Evolutionary conservation across 2,113 vertebrate genomes (phyloP).

Genomic region (Tapirus terrestris): DNA sequence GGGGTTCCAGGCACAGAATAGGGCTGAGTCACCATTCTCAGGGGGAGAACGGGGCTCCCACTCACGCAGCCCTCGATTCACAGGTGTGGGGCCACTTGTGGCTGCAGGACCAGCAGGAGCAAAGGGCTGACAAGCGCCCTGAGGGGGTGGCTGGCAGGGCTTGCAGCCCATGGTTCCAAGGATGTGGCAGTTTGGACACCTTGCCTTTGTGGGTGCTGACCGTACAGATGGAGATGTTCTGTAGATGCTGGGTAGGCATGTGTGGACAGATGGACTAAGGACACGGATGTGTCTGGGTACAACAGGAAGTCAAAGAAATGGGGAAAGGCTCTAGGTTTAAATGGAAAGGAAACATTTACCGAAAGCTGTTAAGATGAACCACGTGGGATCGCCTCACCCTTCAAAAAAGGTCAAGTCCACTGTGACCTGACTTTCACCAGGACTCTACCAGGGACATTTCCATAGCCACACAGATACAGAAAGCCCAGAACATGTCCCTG

Average conservation of each 20-base stretch:
- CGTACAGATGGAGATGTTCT: no score
- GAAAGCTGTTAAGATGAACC: no score
- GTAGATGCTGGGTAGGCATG: no score
- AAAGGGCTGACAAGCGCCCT: not conserved
- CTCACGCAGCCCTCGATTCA: not conserved
- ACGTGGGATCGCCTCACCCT: no score
- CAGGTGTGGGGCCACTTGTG: not conserved
- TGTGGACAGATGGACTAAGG: not conserved
- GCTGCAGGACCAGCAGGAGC: no score
- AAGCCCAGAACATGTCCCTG: accelerated
- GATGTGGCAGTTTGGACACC: no score
- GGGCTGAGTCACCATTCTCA: accelerated
- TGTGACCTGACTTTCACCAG: accelerated
- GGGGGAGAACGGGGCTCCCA: not conserved
- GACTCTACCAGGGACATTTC: accelerated
- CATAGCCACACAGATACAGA: not conserved
- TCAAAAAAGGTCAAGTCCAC: not conserved
- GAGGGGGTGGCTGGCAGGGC: not conserved
- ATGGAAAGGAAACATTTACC: not conserved
- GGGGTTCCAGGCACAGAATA: not conserved
- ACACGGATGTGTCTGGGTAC: not conserved
- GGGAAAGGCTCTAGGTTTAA: not conserved
- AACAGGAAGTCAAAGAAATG: accelerated
- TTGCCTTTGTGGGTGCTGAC: no score
- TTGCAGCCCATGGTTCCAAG: not conserved